These are phyloP conservation scores for Margarornis squamiger DNA, from an alignment of 2,797 vertebrate genomes.

Conservation along the genomic window DNA sequence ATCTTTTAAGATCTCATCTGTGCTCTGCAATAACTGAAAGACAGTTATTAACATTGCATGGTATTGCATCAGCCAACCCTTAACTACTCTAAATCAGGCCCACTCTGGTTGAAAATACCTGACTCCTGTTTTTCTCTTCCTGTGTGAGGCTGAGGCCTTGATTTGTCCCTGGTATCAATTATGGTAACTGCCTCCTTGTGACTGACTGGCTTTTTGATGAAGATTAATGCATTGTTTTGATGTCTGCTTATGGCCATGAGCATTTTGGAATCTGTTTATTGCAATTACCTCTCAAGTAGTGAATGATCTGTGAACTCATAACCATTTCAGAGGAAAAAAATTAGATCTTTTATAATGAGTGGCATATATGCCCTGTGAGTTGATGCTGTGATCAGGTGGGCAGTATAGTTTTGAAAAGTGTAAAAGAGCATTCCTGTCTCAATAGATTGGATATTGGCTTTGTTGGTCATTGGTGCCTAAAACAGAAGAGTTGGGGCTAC, in stretches of 20 bases:
- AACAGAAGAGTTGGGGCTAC: not conserved
- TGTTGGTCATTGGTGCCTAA: not conserved
- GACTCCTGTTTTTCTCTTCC: not conserved
- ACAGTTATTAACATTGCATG: not conserved
- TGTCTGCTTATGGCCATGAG: not conserved
- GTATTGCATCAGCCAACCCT: not conserved
- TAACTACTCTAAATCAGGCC: not conserved
- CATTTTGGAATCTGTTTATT: conserved; percentile 1
- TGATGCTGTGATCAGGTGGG: not conserved
- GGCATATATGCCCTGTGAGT: not conserved
- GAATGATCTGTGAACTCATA: not conserved
- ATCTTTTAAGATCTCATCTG: not conserved
- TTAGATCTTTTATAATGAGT: not conserved
- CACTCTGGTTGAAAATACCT: conserved; percentile 3
- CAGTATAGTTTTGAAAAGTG: not conserved
- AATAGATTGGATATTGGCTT: not conserved
- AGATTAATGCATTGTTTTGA: conserved; percentile 40
- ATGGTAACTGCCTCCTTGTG: not conserved
- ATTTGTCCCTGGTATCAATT: conserved; percentile 35
- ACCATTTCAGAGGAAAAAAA: not conserved
- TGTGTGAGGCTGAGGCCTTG: not conserved
- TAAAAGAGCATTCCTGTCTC: not conserved
- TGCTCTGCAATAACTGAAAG: not conserved
- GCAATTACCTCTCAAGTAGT: not conserved
- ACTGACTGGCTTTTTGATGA: not conserved